Conservation (phyloP, 2,888 invertebrate genomes). For the Clitarchus hookeri region DNA sequence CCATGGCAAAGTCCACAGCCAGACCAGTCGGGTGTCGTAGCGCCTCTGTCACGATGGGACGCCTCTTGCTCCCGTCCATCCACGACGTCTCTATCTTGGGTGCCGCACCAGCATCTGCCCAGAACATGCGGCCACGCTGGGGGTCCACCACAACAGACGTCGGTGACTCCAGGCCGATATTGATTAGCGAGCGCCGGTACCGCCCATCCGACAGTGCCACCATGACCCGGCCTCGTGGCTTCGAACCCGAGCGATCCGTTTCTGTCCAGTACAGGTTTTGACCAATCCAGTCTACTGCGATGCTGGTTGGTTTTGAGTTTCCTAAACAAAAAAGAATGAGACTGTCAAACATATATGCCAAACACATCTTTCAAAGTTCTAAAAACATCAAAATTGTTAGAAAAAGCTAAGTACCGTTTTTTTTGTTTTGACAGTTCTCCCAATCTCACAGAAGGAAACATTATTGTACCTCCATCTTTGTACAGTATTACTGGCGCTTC, state of each 20-base stretch:
- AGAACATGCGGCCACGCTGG: conserved; percentile 83
- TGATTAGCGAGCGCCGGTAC: conserved; percentile 79
- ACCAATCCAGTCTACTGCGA: conserved; percentile 93
- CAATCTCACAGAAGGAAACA: too few species aligned
- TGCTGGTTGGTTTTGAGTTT: conserved; percentile 80
- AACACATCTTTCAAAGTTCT: too few species aligned
- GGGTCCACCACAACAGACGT: conserved; percentile 89
- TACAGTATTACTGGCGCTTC: too few species aligned
- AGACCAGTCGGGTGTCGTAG: conserved; percentile 88
- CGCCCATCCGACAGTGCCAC: conserved; percentile 89
- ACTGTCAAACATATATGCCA: background rate
- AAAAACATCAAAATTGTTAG: too few species aligned
- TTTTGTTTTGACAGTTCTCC: too few species aligned
- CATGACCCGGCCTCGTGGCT: conserved; percentile 75
- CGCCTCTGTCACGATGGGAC: conserved; percentile 77
- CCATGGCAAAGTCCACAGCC: conserved; percentile 87
- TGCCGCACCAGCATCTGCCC: conserved; percentile 89
- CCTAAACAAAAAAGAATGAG: conserved; percentile 54
- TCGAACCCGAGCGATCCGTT: conserved; percentile 72
- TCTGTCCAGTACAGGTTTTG: conserved; percentile 96
- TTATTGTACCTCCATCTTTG: too few species aligned
- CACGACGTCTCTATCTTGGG: conserved; percentile 94
- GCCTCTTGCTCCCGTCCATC: conserved; percentile 94
- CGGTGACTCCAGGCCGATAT: conserved; percentile 80
- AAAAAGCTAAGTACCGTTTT: too few species aligned